A percentile compares a stretch with the other conserved stretches of the same genome.
These are phyloP conservation scores for Turdus rufiventris DNA, from an alignment of 2,113 vertebrate genomes.

Conservation along the genomic window DNA sequence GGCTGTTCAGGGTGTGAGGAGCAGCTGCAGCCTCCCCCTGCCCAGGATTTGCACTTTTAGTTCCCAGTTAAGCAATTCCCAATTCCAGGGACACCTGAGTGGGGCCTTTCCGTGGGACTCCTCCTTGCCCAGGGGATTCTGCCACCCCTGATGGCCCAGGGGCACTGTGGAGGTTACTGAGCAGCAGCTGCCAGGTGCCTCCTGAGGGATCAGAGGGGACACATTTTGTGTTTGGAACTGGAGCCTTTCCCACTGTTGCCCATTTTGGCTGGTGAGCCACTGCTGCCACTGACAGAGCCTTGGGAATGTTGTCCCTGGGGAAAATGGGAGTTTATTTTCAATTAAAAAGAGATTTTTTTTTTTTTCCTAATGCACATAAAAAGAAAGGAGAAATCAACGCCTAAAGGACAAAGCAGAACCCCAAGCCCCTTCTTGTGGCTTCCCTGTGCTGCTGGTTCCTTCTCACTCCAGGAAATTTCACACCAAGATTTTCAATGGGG, in stretches of 20 bases:
- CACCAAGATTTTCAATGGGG: neutral
- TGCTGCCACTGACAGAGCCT: neutral
- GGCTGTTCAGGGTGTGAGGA: neutral
- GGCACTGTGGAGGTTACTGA: neutral
- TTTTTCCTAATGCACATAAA: neutral
- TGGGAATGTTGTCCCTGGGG: neutral
- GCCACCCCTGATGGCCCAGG: accelerated
- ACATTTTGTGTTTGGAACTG: neutral
- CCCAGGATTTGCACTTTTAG: neutral
- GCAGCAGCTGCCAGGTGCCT: neutral
- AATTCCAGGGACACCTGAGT: neutral
- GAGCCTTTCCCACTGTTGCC: neutral
- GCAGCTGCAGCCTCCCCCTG: neutral
- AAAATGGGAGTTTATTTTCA: neutral
- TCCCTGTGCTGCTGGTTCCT: neutral
- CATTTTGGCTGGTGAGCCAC: slow-evolving; percentile 18
- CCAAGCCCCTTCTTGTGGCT: neutral
- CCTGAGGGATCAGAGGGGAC: neutral
- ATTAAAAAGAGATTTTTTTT: neutral
- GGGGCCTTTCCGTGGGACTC: neutral
- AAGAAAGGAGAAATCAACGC: neutral
- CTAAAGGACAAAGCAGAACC: neutral
- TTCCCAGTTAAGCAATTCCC: neutral
- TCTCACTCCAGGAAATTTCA: neutral
- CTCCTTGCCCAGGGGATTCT: neutral